A percentile compares a stretch with the other conserved stretches of the same genome.
Evolutionary conservation across 2,797 vertebrate species (phyloP).

Genomic region (Cossypha caffra): DNA sequence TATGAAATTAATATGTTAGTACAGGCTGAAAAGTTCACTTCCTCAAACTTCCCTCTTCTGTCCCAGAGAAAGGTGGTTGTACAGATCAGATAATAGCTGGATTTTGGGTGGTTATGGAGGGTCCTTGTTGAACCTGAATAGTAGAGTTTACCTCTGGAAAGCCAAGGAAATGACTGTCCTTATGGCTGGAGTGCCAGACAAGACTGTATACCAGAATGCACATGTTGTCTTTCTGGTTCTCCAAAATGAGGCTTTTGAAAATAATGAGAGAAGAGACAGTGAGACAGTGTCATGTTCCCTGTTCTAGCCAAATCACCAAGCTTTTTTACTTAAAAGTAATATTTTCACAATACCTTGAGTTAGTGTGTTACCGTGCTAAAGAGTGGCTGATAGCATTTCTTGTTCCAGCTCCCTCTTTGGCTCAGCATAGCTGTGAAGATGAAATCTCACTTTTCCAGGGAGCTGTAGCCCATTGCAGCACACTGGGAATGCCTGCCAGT

Average conservation of each 20-base stretch:
- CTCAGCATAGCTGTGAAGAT: not conserved
- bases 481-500: not conserved
- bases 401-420: not conserved
- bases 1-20: not conserved
- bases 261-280: not conserved
- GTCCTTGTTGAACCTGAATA: not conserved
- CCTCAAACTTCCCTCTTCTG: not conserved
- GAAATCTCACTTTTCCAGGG: constrained; percentile 6
- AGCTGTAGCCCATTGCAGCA: not conserved
- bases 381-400: not conserved
- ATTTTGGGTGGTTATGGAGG: not conserved
- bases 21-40: not conserved
- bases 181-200: not conserved
- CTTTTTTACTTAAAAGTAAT: constrained; percentile 13
- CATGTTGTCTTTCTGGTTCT: not conserved
- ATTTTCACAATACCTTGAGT: constrained; percentile 38
- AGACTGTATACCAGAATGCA: not conserved
- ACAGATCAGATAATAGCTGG: not conserved
- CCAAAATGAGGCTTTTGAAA: not conserved
- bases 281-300: not conserved
- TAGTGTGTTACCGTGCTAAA: not conserved
- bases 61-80: not conserved
- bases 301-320: not conserved
- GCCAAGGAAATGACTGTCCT: not conserved
- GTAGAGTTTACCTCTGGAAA: not conserved